Base-by-base conservation (phyloP, 2,888 invertebrate genomes). In the Xestoiulus laeticollis region DNA sequence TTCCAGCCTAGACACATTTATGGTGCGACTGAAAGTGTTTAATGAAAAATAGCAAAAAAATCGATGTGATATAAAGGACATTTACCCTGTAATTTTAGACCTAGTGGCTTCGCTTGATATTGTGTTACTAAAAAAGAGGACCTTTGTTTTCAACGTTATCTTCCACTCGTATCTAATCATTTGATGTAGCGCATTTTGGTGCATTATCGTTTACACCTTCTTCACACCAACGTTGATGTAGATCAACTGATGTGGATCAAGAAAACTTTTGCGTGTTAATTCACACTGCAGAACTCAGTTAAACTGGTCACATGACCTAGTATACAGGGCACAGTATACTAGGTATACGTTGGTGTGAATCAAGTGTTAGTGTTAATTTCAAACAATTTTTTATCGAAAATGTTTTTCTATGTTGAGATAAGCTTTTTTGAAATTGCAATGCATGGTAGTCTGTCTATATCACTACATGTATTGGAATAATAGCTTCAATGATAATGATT, bases 11-110 rank as follows among this genome's bases (percentile, higher is more conserved):
- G 26, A 68, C 78, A 30, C 30, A 78, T 48, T 8, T 78, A 78
- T 78, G 14, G 78, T 14, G 30, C 10, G 78, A 14, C 2, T 78
- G 78, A 30, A 78, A 78, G 78, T 30, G 10, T 12, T 30, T 78
- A 30, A 78, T 78, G 30, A 78, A 78, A 78, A 68, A n/a, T 12
- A 14, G 30, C 78, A 78, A 68, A 78, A 78, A 78, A 78, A 78
- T 78, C 78, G 78, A 78, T 78, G 10, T 30, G 14, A 78, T 78
- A n/a, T 59, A 78, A 12, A 78, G 78, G 78, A 10, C 78, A 78
- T 30, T 30, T 22, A 78, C 78, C 78, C 78, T 78, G 78, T 30
- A 78, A 26, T 14, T 12, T 26, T 30, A 78, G 30, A 78, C 59
- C 6, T 59, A 8, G 59, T 22, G 59, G 22, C 59, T 59, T 4